Percentiles rank a stretch among this genome's conserved stretches.
phyloP scores from a whole-genome alignment of 23 tunicate genomes.

The Diplosoma virens region DNA sequence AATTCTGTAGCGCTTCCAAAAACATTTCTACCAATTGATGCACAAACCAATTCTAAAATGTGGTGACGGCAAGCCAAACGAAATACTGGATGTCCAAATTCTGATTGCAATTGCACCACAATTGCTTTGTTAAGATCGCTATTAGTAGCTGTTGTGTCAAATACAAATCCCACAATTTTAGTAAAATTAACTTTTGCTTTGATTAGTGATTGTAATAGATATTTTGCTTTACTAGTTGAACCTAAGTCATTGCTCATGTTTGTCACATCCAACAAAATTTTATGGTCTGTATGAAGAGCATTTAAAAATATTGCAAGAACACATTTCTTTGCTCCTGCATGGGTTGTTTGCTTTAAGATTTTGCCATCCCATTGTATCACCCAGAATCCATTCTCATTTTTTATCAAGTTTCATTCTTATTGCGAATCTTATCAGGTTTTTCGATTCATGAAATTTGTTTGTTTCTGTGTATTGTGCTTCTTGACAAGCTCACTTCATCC shows the following conservation, averaged over 20 bases:
- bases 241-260: neutral
- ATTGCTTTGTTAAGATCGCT: neutral
- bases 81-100: neutral
- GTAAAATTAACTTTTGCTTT: no score
- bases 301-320: neutral
- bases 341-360: neutral
- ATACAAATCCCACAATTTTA: neutral
- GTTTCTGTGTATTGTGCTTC: neutral
- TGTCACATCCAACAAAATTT: neutral
- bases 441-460: neutral
- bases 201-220: no score
- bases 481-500: neutral
- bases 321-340: neutral
- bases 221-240: neutral
- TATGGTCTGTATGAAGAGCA: neutral
- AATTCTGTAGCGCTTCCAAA: neutral
- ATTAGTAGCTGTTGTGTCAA: neutral
- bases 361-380: neutral
- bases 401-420: neutral
- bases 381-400: neutral
- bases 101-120: slow-evolving; percentile 3
- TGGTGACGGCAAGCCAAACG: neutral
- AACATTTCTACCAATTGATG: neutral
- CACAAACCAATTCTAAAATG: slow-evolving; percentile 1
- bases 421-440: neutral